phyloP scores from a whole-genome alignment of 2,888 invertebrate species.

The Leptinotarsa peninsularis region DNA sequence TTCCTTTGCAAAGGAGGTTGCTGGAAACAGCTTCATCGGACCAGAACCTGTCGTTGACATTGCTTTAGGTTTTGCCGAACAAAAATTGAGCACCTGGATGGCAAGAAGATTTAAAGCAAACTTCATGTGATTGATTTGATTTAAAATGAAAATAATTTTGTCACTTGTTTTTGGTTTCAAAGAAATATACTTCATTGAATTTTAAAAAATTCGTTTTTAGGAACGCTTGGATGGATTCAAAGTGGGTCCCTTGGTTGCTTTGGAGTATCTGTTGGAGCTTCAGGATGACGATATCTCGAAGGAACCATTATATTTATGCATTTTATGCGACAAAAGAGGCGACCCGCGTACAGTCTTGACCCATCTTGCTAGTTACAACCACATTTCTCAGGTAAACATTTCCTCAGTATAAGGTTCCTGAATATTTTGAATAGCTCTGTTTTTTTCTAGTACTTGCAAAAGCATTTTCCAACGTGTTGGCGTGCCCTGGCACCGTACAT shows the following conservation, averaged over 20 bases:
- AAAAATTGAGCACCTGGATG: no score
- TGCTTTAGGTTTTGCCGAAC: no score
- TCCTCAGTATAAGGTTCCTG: background rate
- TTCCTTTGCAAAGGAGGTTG: no score
- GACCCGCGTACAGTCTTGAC: constrained; percentile 83
- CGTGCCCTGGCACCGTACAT: constrained; percentile 72
- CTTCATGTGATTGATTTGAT: no score
- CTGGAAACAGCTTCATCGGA: no score
- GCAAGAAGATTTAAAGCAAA: no score
- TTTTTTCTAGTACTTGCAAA: constrained; percentile 76
- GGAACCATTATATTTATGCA: constrained; percentile 82
- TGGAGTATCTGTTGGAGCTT: constrained; percentile 84
- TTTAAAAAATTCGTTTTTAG: constrained; percentile 49
- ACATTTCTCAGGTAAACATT: constrained; percentile 65
- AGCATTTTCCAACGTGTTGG: constrained; percentile 74
- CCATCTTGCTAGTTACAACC: constrained; percentile 83
- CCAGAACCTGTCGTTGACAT: no score
- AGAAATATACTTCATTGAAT: constrained; percentile 16
- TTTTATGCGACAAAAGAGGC: constrained; percentile 83
- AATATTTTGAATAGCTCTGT: constrained; percentile 56
- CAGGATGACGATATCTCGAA: constrained; percentile 73
- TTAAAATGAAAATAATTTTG: no score
- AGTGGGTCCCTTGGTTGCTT: constrained; percentile 73
- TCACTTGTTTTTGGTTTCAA: no score
- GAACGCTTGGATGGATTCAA: constrained; percentile 69